Conservation (phyloP, 2,888 invertebrate species). For the Hecatera dysodea region DNA sequence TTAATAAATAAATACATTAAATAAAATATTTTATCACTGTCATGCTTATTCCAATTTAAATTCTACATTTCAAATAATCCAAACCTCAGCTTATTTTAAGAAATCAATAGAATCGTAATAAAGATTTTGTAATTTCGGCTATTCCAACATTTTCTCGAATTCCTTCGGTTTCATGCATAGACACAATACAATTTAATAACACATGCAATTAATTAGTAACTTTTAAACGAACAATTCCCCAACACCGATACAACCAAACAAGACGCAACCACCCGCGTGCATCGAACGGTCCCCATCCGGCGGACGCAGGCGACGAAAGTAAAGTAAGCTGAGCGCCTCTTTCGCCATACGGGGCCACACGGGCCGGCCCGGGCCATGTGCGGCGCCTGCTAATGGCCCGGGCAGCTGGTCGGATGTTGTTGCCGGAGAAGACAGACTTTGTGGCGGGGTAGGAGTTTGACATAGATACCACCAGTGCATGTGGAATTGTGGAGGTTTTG, state of each 20-base stretch:
- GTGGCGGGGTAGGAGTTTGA: constrained; percentile 35
- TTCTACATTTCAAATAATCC: too few relatives aligned
- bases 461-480: constrained; percentile 25
- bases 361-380: constrained; percentile 55
- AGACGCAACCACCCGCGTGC: constrained; percentile 66
- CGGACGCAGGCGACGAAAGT: constrained; percentile 80
- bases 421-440: constrained; percentile 35
- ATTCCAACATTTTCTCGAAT: background rate
- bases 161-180: too few relatives aligned
- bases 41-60: too few relatives aligned
- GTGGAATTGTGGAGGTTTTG: background rate
- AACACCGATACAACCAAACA: constrained; percentile 48
- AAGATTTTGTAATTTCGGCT: background rate
- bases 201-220: too few relatives aligned
- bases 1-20: too few relatives aligned
- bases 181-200: too few relatives aligned
- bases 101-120: background rate
- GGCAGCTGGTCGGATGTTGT: constrained; percentile 57
- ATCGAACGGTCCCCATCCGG: constrained; percentile 79
- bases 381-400: constrained; percentile 57
- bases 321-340: constrained; percentile 75
- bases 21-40: too few relatives aligned
- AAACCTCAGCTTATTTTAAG: background rate
- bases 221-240: background rate
- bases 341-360: constrained; percentile 63